Conservation (phyloP, 2,888 invertebrate species). For the Hemistola chrysoprasaria region DNA sequence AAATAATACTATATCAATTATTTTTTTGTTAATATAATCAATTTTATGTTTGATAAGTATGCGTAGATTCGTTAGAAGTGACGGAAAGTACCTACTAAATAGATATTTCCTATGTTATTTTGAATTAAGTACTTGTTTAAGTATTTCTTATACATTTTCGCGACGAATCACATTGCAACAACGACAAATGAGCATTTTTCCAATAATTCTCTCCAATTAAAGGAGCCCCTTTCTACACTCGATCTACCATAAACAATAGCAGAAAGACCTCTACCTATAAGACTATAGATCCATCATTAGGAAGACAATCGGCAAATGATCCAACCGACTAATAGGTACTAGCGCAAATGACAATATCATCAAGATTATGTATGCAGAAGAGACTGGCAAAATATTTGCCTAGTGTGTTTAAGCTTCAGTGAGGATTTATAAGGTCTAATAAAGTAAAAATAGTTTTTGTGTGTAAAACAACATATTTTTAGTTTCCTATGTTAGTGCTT, state of each 20-base stretch:
- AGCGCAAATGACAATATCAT: conserved; percentile 43
- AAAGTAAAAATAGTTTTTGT: background rate
- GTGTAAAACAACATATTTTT: too few relatives aligned
- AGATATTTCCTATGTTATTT: too few relatives aligned
- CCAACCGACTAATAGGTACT: conserved; percentile 56
- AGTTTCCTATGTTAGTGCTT: too few relatives aligned
- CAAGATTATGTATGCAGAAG: conserved; percentile 8
- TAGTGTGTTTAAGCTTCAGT: background rate
- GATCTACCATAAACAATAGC: conserved; percentile 38
- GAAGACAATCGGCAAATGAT: conserved; percentile 67
- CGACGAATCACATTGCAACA: too few relatives aligned
- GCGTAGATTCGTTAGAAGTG: too few relatives aligned
- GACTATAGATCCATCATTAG: conserved; percentile 32
- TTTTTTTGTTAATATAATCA: too few relatives aligned
- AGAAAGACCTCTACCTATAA: conserved; percentile 28
- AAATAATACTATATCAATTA: too few relatives aligned
- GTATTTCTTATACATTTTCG: too few relatives aligned
- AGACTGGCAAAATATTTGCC: background rate
- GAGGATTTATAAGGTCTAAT: background rate
- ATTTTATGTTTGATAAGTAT: too few relatives aligned
- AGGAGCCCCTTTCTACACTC: conserved; percentile 21
- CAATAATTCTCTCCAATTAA: background rate
- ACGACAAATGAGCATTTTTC: too few relatives aligned
- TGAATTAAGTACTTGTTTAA: too few relatives aligned
- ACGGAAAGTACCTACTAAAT: too few relatives aligned